Evolutionary conservation across 2,797 vertebrate species (phyloP).

Genomic region (Lutjanus campechanus): DNA sequence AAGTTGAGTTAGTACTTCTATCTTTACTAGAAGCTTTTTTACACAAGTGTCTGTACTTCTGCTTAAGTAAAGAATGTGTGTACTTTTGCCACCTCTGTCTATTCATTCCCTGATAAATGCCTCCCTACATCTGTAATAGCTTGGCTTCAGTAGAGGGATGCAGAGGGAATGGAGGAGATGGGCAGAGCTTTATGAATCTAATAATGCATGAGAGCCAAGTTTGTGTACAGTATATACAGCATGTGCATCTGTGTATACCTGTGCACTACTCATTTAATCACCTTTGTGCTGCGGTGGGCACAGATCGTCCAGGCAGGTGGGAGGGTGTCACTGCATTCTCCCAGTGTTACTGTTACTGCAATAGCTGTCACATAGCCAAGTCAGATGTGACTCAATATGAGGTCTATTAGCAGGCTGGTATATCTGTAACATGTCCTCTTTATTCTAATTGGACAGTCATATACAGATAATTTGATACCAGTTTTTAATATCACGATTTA

Average conservation of each 20-base stretch:
- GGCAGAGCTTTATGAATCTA: conserved; percentile 51
- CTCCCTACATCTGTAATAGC: conserved; percentile 43
- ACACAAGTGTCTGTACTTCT: too few species aligned
- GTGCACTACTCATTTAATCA: conserved; percentile 30
- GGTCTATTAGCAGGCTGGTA: conserved; percentile 47
- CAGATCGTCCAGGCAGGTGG: conserved; percentile 19
- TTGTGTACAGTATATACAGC: conserved; percentile 29
- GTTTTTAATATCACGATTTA: conserved; percentile 15
- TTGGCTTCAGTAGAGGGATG: conserved; percentile 48
- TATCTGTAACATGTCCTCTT: conserved; percentile 33
- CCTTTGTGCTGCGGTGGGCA: conserved; percentile 32
- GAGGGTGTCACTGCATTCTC: conserved; percentile 31
- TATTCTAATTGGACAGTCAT: conserved; percentile 37
- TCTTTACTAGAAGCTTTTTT: too few species aligned
- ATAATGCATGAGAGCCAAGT: conserved; percentile 50
- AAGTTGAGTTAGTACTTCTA: too few species aligned
- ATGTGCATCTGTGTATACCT: conserved; percentile 28
- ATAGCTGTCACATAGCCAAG: conserved; percentile 26
- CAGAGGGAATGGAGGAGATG: conserved; percentile 30
- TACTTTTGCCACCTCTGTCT: neutral
- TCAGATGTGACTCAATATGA: conserved; percentile 50
- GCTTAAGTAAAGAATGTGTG: too few species aligned
- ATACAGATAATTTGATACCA: conserved; percentile 31
- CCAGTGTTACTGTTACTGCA: conserved; percentile 24
- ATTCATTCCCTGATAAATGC: conserved; percentile 41